These are phyloP conservation scores for Dromas ardeola DNA, from an alignment of 2,113 vertebrate genomes.

Conservation along the genomic window DNA sequence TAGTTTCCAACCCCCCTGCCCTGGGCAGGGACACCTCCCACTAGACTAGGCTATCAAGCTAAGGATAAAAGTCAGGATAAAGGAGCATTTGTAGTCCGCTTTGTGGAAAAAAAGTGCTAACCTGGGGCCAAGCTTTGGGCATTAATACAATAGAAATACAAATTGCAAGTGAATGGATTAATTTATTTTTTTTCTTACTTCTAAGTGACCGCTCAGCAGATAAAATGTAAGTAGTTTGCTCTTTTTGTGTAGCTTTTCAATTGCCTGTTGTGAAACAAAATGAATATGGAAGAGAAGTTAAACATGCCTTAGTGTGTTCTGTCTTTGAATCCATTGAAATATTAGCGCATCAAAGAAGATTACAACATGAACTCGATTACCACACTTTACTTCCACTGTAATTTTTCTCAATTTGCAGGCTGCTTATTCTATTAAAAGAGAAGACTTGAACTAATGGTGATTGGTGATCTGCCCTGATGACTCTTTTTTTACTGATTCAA, in stretches of 20 bases:
- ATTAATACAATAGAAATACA: background rate
- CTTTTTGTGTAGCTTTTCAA: background rate
- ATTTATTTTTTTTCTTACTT: background rate
- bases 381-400: conserved; percentile 16
- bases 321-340: conserved; percentile 3
- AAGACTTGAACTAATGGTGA: conserved; percentile 39
- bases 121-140: background rate
- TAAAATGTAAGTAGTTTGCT: background rate
- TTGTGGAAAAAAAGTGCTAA: background rate
- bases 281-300: background rate
- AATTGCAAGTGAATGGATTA: background rate
- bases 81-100: background rate
- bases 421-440: conserved; percentile 41
- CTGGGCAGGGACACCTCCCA: no score
- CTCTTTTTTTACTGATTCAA: background rate
- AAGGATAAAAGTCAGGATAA: background rate
- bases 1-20: no score
- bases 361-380: conserved; percentile 15
- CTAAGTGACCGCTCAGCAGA: background rate
- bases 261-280: background rate
- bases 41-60: background rate
- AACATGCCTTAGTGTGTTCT: background rate
- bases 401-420: conserved; percentile 50
- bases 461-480: conserved; percentile 19
- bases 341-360: conserved; percentile 3